A percentile compares a stretch with the other conserved stretches of the same genome.
Conservation (phyloP, 2,113 vertebrate species). For the Laticauda laticaudata region DNA sequence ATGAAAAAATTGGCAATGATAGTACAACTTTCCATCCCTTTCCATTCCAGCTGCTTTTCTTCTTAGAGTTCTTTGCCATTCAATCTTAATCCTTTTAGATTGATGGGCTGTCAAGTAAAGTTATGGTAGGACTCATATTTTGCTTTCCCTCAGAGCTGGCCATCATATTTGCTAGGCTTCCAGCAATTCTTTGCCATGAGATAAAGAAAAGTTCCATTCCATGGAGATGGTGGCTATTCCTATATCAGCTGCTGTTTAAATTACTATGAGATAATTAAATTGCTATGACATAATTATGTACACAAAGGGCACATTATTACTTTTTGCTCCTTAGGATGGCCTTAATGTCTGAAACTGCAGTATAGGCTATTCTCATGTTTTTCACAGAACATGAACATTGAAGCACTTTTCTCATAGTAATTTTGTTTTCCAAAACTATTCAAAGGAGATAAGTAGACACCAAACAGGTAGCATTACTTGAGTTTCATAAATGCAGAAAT, state of each 20-base stretch:
- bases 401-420: too few species aligned
- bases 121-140: background rate
- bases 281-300: background rate
- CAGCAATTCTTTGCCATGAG: background rate
- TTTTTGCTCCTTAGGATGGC: background rate
- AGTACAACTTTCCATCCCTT: background rate
- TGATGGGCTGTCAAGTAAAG: background rate
- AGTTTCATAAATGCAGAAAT: background rate
- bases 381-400: background rate
- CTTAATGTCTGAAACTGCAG: background rate
- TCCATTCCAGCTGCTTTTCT: background rate
- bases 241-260: background rate
- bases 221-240: background rate
- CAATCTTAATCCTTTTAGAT: background rate
- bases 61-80: background rate
- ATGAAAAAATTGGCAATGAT: background rate
- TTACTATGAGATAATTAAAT: background rate
- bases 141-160: background rate
- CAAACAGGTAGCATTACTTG: background rate
- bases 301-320: background rate
- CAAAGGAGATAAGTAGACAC: background rate
- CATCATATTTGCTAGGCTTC: background rate
- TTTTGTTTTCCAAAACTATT: background rate
- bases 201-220: background rate
- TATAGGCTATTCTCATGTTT: background rate